Evolutionary conservation across 2,888 invertebrate species (phyloP), one percentile per base, ranked within the genome.

Genomic region (Thelaira solivaga): DNA sequence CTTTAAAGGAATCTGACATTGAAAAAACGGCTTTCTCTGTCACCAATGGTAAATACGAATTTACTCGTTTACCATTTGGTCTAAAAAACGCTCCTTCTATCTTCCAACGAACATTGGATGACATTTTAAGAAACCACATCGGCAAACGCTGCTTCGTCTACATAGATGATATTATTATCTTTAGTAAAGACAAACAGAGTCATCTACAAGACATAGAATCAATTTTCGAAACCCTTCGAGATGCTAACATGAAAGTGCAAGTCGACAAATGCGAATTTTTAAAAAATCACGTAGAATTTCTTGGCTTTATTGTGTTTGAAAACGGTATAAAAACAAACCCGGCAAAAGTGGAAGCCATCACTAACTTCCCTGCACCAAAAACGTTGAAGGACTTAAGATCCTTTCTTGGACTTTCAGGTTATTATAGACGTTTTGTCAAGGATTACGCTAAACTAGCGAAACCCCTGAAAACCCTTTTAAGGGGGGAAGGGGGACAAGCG

Each of bases 91-190:
- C 39, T 13, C 55, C 41, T 20, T 71, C 49, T 18, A 69, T 29
- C 36, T 55, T 39, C 24, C 36, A 47, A 49, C n/a, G 47, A 36
- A 26, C 41, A 10, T 29, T 61, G 20, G 47, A 57, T 26, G 31
- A 53, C 26, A 31, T 68, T 36, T 16, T 68, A 7, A 11, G 68
- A 24, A 0, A 69, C 6, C 29, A 51, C 24, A 64, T 49, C 4
- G 64, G 49, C 2, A 49, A 51, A 39, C 16, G 26, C 1, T 45
- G 34, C 6, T 68, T 36, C 36, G 55, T 68, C 11, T 55, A 55
- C 22, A 67, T 67, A 29, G 67, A 67, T 26, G 67, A 67, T 18
- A 45, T 67, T 2, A 55, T 67, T 0, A 55, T 67, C 11, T 67
- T 67, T 18, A 29, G 49, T 13, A 34, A 49, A 49, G n/a, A 64